Base-by-base conservation (phyloP, 37 sponge, comb jelly and placozoan species). In the Spongilla lacustris region DNA sequence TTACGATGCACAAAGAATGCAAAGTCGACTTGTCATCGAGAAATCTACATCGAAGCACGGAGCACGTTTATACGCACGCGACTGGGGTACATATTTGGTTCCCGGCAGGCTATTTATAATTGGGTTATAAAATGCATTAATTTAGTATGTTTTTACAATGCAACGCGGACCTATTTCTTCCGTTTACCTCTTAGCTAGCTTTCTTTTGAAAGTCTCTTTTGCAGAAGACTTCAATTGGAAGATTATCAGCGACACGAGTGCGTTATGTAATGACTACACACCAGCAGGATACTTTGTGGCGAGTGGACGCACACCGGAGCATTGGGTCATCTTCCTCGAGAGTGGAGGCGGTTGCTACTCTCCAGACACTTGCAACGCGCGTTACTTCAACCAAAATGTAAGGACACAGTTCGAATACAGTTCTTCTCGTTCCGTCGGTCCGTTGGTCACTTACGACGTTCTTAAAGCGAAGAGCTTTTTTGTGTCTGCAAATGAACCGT, bases 291-390 rank as follows among this genome's bases (percentile, higher is more conserved):
- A 41, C 58, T 85, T 78, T 58, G 22, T 89, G 17, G 31, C 81
- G 19, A 73, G 34, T 8, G n/a, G 49, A 12, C 24, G 58, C 12
- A 13, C 50, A 5, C 48, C 74, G 0, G 67, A 76, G 30, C 82
- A 87, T 36, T 92, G 92, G 92, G 83, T 88, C 37, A 75, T 92
- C 13, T 92, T 68, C 50, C 77, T 92, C 28, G 92, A 92, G 77
- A 80, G 88, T 49, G 92, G 92, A 11, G 83, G 88, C 0, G 74
- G 38, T 19, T 92, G 92, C 70, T 71, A 22, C 73, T 88, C 87
- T 3, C 11, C 30, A 14, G 77, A 36, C 13, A 83, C 68, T 19
- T 92, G 92, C 80, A 83, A 69, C 28, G 19, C 38, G 77, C 84
- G 92, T 37, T 36, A 67, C 70, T 41, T 25, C 35, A 34, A 77